Base-by-base conservation (phyloP, 2,888 invertebrate genomes). In the Protodeltote pygarga region DNA sequence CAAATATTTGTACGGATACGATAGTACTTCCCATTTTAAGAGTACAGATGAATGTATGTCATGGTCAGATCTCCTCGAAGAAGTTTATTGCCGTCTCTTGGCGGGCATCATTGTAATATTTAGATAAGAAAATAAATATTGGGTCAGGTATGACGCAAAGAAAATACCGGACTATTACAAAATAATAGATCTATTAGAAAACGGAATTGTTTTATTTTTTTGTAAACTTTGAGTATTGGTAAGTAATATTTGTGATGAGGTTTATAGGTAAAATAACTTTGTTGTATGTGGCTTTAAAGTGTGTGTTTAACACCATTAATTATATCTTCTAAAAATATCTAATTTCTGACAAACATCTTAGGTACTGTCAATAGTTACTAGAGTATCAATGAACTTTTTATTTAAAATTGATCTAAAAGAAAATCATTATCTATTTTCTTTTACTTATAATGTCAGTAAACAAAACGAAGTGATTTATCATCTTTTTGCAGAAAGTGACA, bases 401-500 rank as follows among this genome's bases (percentile, higher is more conserved):
- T n/a, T n/a, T n/a, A n/a, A n/a, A n/a, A n/a, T n/a, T n/a, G n/a
- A n/a, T n/a, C n/a, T n/a, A n/a, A n/a, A n/a, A n/a, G n/a, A n/a
- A n/a, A n/a, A n/a, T n/a, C n/a, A n/a, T n/a, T n/a, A n/a, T n/a
- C n/a, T n/a, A n/a, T n/a, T n/a, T n/a, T n/a, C n/a, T n/a, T n/a
- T n/a, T n/a, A n/a, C n/a, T n/a, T n/a, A n/a, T n/a, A n/a, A n/a
- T n/a, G n/a, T n/a, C n/a, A n/a, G n/a, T n/a, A 13, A 17, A 14
- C 2, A 32, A 16, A 21, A 23, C 13, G 0, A 14, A 14, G 5
- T 1, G 20, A 25, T 39, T 13, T 0, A 19, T 24, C 32, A 31
- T 40, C 0, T 25, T 54, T 66, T 54, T 63, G 2, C 82, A 98
- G 98, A 97, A 85, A 95, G 96, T 75, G 97, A 98, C 89, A 97